Percentiles rank a stretch among this genome's conserved stretches.
These are phyloP conservation scores for Solenopsis fugax DNA, from an alignment of 1,140 invertebrate species.

Conservation along the genomic window DNA sequence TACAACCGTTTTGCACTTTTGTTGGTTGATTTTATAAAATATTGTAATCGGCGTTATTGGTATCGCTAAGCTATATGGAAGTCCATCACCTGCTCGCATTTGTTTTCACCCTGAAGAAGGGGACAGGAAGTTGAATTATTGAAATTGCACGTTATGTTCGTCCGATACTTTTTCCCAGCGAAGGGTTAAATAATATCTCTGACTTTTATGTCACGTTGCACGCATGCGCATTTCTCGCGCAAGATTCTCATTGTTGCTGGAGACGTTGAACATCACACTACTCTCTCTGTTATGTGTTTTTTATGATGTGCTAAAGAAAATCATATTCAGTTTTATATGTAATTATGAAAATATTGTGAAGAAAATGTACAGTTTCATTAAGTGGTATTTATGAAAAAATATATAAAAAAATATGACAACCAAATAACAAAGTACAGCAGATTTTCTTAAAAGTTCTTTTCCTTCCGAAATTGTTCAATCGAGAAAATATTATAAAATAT, in stretches of 20 bases:
- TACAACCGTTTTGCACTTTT: not conserved
- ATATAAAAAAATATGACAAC: not conserved
- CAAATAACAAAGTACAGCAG: too few species aligned
- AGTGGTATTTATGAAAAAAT: constrained; percentile 12
- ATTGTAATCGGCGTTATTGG: not conserved
- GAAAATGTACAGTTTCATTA: not conserved
- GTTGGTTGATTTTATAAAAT: not conserved
- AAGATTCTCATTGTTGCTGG: not conserved
- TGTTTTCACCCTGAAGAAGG: too few species aligned
- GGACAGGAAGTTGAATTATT: constrained; percentile 15
- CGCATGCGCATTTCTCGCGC: not conserved
- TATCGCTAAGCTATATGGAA: not conserved
- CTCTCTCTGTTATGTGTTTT: not conserved
- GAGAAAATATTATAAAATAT: too few species aligned
- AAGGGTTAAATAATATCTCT: not conserved
- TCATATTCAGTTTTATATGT: not conserved
- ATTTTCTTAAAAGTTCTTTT: too few species aligned
- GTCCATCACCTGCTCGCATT: not conserved
- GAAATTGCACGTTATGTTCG: constrained; percentile 18
- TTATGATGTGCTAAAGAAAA: not conserved
- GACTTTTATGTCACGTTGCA: not conserved
- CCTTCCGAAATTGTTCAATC: too few species aligned
- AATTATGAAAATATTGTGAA: not conserved
- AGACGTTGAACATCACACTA: not conserved
- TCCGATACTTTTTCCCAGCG: not conserved